A percentile compares a stretch with the other conserved stretches of the same genome.
Evolutionary conservation across 2,113 vertebrate species (phyloP).

Genomic region (Gallinago media): DNA sequence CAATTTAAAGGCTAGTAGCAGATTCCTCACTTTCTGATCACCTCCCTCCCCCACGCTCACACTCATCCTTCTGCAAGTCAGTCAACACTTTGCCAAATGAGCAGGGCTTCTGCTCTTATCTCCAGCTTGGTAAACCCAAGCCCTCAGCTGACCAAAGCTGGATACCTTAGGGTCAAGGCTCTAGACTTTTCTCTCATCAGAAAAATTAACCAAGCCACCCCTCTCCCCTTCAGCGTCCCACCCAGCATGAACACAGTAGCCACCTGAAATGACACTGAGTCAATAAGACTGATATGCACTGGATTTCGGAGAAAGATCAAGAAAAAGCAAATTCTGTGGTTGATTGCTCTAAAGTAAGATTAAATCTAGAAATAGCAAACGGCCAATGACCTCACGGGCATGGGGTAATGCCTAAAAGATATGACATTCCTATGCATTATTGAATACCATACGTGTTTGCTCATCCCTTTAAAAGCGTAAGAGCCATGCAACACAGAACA

Average conservation of each 20-base stretch:
- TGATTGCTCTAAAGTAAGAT: neutral
- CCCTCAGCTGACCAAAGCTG: neutral
- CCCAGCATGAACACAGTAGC: neutral
- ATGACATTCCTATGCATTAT: neutral
- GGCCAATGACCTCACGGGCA: neutral
- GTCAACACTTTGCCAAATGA: neutral
- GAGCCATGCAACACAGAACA: neutral
- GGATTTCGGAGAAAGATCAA: neutral
- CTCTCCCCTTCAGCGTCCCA: neutral
- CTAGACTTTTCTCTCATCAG: neutral
- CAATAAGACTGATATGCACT: neutral
- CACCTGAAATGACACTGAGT: neutral
- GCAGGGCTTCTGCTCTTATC: neutral
- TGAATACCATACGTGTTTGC: neutral
- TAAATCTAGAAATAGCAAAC: constrained; percentile 30
- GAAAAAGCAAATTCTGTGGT: neutral
- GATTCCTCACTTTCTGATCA: neutral
- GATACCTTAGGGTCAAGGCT: neutral
- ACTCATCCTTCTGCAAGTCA: neutral
- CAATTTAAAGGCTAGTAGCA: constrained; percentile 62
- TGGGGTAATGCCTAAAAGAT: neutral
- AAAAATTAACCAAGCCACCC: neutral
- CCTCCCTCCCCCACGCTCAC: neutral
- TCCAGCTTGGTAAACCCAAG: neutral
- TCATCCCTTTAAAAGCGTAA: neutral